Conservation (phyloP, 2,888 invertebrate genomes). For the Hipparchia semele region DNA sequence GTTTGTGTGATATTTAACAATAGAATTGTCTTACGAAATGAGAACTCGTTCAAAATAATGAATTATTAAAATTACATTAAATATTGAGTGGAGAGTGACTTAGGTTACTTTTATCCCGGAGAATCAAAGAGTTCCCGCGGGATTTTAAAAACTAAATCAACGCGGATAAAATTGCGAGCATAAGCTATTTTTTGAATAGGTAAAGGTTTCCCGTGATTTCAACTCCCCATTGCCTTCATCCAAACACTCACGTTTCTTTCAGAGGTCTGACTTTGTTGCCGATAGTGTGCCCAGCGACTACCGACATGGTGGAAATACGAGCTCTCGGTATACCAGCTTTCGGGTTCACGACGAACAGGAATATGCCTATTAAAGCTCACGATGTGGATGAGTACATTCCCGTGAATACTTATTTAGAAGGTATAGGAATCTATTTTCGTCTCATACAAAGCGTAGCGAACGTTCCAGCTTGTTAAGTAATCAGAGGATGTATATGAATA, state of each 20-base stretch:
- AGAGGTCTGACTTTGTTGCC: conserved; percentile 56
- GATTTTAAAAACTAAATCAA: too few relatives aligned
- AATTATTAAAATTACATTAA: too few relatives aligned
- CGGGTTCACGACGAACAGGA: conserved; percentile 59
- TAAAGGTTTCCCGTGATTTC: too few relatives aligned
- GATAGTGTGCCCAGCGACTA: conserved; percentile 56
- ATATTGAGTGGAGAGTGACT: too few relatives aligned
- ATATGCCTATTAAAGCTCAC: conserved; percentile 51
- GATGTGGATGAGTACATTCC: conserved; percentile 58
- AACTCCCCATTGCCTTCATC: not conserved
- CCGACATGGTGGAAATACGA: conserved; percentile 60
- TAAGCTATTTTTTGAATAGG: too few relatives aligned
- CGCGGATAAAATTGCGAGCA: too few relatives aligned
- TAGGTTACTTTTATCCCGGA: too few relatives aligned
- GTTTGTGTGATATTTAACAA: too few relatives aligned
- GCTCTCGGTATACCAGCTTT: conserved; percentile 59
- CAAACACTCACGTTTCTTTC: conserved; percentile 31
- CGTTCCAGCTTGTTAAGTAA: conserved; percentile 14
- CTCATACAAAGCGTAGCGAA: conserved; percentile 49
- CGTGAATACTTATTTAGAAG: conserved; percentile 55
- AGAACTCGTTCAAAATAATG: too few relatives aligned
- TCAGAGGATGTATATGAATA: not conserved
- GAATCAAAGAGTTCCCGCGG: too few relatives aligned
- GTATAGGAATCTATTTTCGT: conserved; percentile 56
- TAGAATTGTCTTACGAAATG: too few relatives aligned